Percentiles rank a stretch among this genome's conserved stretches.
Evolutionary conservation across 92 coral and sea anemone species (phyloP).

Genomic region (Phymanthus crucifer): DNA sequence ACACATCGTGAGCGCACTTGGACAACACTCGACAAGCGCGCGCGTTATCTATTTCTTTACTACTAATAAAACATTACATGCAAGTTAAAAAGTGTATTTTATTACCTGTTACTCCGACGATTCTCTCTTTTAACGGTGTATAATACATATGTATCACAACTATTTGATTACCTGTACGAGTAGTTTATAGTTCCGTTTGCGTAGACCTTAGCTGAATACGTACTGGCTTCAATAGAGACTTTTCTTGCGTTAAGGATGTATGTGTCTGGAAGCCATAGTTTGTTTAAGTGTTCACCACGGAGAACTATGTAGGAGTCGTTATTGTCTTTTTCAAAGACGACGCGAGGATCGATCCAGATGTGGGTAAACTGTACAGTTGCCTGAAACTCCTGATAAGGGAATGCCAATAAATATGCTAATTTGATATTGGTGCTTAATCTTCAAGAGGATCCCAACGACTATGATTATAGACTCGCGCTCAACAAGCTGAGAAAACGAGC

Average conservation of each 20-base stretch:
- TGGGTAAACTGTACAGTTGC: neutral
- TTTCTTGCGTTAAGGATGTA: neutral
- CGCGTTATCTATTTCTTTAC: too few relatives aligned
- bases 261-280: neutral
- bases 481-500: too few relatives aligned
- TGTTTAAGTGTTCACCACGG: neutral
- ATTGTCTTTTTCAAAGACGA: neutral
- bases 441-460: too few relatives aligned
- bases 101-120: too few relatives aligned
- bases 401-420: neutral
- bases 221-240: neutral
- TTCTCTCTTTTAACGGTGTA: too few relatives aligned
- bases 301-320: neutral
- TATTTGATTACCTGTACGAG: neutral
- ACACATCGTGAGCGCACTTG: too few relatives aligned
- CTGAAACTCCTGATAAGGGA: neutral
- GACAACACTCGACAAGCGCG: too few relatives aligned
- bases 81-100: too few relatives aligned
- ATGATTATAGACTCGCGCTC: too few relatives aligned
- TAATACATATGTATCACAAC: neutral
- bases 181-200: neutral
- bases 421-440: too few relatives aligned
- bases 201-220: neutral
- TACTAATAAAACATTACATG: too few relatives aligned
- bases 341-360: neutral